Conservation (phyloP, 2,888 invertebrate species). For the Spodoptera exigua region DNA sequence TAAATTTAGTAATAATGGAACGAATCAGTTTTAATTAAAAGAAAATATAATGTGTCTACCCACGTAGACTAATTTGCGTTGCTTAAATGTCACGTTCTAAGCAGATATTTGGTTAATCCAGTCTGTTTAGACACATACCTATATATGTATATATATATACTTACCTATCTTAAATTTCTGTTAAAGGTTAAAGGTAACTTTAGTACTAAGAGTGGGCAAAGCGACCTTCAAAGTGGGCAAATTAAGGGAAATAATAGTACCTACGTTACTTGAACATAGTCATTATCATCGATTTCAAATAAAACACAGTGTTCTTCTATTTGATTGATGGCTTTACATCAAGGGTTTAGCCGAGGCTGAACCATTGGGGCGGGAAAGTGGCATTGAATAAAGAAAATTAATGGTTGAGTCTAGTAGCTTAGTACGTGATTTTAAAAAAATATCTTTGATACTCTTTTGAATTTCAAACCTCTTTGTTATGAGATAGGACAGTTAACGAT, state of each 20-base stretch:
- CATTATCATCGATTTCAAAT: slow-evolving; percentile 24
- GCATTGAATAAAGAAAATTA: slow-evolving; percentile 35
- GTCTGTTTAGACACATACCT: no score
- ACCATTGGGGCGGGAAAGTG: slow-evolving; percentile 36
- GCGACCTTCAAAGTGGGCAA: not conserved
- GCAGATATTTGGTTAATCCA: no score
- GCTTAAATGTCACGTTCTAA: no score
- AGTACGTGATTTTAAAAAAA: not conserved
- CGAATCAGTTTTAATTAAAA: no score
- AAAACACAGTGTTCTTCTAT: slow-evolving; percentile 3
- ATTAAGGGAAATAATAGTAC: slow-evolving; percentile 5
- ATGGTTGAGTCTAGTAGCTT: slow-evolving; percentile 3
- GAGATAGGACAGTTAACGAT: no score
- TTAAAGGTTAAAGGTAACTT: not conserved
- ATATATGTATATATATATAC: no score
- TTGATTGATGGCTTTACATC: slow-evolving; percentile 37
- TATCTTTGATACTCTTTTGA: no score
- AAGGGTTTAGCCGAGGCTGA: slow-evolving; percentile 17
- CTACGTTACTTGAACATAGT: slow-evolving; percentile 6
- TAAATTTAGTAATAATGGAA: no score
- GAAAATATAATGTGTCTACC: no score
- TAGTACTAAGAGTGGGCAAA: not conserved
- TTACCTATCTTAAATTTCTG: no score
- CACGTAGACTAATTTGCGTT: no score
- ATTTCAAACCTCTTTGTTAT: no score